Base-by-base conservation (phyloP, 2,113 vertebrate genomes). In the Smithornis capensis region DNA sequence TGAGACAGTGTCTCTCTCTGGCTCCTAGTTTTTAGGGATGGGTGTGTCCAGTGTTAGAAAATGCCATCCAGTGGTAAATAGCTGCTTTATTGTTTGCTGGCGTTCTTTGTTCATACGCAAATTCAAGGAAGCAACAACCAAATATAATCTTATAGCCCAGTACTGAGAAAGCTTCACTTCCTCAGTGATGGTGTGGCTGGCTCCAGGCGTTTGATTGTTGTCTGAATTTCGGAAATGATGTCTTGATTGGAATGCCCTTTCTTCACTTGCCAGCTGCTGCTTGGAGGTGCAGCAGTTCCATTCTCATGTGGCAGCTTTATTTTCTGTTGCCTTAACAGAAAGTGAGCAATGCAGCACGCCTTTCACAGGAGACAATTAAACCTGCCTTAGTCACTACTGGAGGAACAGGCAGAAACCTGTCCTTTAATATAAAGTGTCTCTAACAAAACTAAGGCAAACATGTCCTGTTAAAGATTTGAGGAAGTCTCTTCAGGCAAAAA, bases 381-480 rank as follows among this genome's bases (percentile, higher is more conserved):
- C 45, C 49, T 91, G 59, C 37, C 50, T 86, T 87, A 77, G 63
- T 88, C 87, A 91, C 63, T 90, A 85, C 87, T 83, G 38, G 24
- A 1, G 1, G 42, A 85, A 68, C 75, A 80, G 38, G 79, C 77
- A 95, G 87, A 50, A 94, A 74, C 68, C 83, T 42, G 55, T 81
- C 2, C 19, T 74, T 87, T 73, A 63, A 23, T 22, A 78, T 40
- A 45, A 82, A n/a, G 44, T 69, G 25, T 38, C 56, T 81, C n/a
- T 87, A 75, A 56, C 75, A 85, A 83, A 87, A 44, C 57, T 24
- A 45, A 76, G 35, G 21, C 8, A 65, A 55, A 49, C 29, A 2
- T 8, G 33, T 57, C 59, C 50, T 83, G n/a, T 77, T 53, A 37
- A 56, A 78, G 50, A 18, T 25, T n/a, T 71, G 59, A 78, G 91